A percentile compares a stretch with the other conserved stretches of the same genome.
These are phyloP conservation scores for Dynastes maya DNA, from an alignment of 2,888 invertebrate genomes.

Conservation along the genomic window DNA sequence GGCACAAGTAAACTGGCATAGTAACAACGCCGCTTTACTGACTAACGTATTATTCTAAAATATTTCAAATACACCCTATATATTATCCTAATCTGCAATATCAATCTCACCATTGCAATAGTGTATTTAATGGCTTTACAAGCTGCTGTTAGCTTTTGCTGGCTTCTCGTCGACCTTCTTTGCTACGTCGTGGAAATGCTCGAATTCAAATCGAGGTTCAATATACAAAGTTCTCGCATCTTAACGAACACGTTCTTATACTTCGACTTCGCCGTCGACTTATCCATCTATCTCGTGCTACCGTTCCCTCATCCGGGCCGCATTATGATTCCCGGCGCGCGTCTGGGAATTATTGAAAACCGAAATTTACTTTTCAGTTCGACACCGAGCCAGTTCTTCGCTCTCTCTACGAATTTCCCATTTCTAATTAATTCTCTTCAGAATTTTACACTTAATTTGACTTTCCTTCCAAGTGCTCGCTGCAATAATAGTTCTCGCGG, in stretches of 20 bases:
- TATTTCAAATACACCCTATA: too few species aligned
- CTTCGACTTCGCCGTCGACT: constrained; percentile 1
- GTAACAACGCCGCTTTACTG: too few species aligned
- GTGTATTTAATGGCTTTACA: too few species aligned
- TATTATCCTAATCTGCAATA: too few species aligned
- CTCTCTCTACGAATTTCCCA: constrained; percentile 1
- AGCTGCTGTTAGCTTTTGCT: too few species aligned
- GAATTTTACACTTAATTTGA: constrained; percentile 18
- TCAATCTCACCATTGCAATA: too few species aligned
- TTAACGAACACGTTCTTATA: constrained; percentile 7
- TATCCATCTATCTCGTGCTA: neutral
- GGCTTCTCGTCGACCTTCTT: neutral
- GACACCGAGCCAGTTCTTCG: constrained; percentile 3
- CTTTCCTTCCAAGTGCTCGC: neutral
- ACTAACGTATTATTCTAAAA: too few species aligned
- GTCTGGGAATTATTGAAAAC: constrained; percentile 14
- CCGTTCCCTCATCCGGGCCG: constrained; percentile 9
- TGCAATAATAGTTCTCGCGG: neutral
- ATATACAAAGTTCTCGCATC: constrained; percentile 1
- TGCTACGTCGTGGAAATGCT: neutral
- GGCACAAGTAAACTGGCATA: too few species aligned
- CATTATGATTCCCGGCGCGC: constrained; percentile 11
- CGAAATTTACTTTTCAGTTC: constrained; percentile 24
- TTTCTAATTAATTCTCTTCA: constrained; percentile 32
- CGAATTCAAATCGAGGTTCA: neutral